Evolutionary conservation across 2,113 vertebrate species (phyloP), one percentile per base, ranked within the genome.

Genomic region (Calidris pygmaea): DNA sequence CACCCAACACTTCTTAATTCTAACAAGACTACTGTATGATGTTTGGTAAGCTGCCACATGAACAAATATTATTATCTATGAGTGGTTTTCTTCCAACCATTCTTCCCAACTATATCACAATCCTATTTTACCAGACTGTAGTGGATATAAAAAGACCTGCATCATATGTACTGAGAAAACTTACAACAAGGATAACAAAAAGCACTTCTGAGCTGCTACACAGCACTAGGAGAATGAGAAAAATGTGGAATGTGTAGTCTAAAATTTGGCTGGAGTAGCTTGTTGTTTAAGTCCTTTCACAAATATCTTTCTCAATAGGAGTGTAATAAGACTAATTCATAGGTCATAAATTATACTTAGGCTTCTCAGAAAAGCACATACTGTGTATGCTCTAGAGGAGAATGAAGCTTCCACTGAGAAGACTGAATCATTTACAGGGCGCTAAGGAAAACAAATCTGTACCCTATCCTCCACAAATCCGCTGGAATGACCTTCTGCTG

Each of bases 321-420:
- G 8, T 48, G 29, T 67, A 85, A 35, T 53, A 50, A 82, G 17
- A 45, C 17, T 80, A 72, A 86, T 80, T 77, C 37, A 60, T 2
- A 9, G 19, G 35, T 77, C 45, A 30, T n/a, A 62, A 16, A 23
- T 68, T 63, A 35, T 32, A 34, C 3, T 45, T 80, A 56, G 0
- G 1, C 16, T 65, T 6, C 20, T 73, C 17, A 55, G 43, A 80
- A 79, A 81, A 66, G 6, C n/a, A 55, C 12, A 41, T 10, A 14
- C 0, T 0, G 4, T 41, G 19, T 3, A 5, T 7, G 2, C 8
- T 71, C 1, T 45, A 47, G 18, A 35, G n/a, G 22, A 83, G 37
- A 21, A 2, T 22, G 11, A 78, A 65, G 35, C 27, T 8, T 85
- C 41, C 21, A n/a, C 11, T 45, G 43, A 67, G 29, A 72, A 67